Base-by-base conservation (phyloP, 2,888 invertebrate species). In the Torymus texanus region DNA sequence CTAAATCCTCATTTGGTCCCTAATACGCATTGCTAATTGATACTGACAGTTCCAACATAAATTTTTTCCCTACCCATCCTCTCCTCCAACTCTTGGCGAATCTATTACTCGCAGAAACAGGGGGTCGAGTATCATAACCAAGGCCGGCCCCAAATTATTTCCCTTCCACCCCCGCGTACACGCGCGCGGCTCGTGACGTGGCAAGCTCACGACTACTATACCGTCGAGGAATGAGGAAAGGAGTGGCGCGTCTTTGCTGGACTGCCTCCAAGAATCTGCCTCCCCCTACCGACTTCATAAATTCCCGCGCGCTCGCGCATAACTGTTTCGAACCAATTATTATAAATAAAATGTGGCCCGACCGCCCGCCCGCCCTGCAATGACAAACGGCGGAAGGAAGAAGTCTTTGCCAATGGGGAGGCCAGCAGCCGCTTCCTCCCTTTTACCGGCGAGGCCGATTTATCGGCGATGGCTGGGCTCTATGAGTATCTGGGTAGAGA, bases 301-400 rank as follows among this genome's bases (percentile, higher is more conserved):
- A 88, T 88, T 85, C 55, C 67, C 85, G 83, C 63, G 18, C 21
- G n/a, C 14, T 14, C 21, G 56, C 86, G 84, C 88, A 84, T 88
- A 88, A 88, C 88, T 88, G 88, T 88, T 88, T 88, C 88, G 83
- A 87, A 87, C 88, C 88, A 88, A 88, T 88, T 88, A 88, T 88
- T 88, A 88, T 88, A 88, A 88, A 88, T 88, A 88, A 88, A 88
- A 88, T 86, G 86, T 86, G 87, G 86, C 85, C 85, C 41, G 41
- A 5, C 41, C 41, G 8, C 5, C 21, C 41, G 41, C 41, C 41
- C 41, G 8, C 41, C 41, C 85, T 83, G 84, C 87, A 86, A 88
- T 88, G 88, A 88, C 87, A 88, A 88, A 88, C 85, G 86, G 86
- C 87, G 84, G 85, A 82, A 78, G 82, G 18, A 53, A 21, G 66